Evolutionary conservation across 2,888 invertebrate species (phyloP), one percentile per base, ranked within the genome.

Genomic region (Pachliopta kotzebuea): DNA sequence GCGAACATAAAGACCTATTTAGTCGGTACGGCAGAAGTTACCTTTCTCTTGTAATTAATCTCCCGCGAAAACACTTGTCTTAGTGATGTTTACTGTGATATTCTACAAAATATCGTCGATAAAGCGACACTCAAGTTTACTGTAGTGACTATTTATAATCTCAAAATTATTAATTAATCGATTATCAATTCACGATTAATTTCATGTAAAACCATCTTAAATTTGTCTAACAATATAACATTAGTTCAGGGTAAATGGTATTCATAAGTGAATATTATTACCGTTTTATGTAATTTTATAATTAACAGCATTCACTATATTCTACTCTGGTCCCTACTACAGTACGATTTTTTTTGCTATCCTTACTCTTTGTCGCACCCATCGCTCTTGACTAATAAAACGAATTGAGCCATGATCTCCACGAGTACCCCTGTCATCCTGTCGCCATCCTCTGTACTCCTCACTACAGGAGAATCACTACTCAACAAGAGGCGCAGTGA

Each of bases 341-440:
- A 11, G 4, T 9, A 52, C 1, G 8, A 4, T 21, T 52, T 21
- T 63, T 59, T 64, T 50, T 61, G 18, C 54, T 57, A 60, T 26
- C 57, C 9, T 21, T 56, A 42, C 63, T 54, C 23, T 17, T 1
- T 24, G 71, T 57, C 65, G 45, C 68, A 66, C 63, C 68, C 65
- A 67, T 70, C 63, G 67, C 68, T 60, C 42, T 56, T 31, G 42
- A 68, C 62, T 74, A 74, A 73, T 74, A 70, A 75, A 78, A 72
- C 73, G 69, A 70, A 72, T 71, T 71, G 67, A 65, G 31, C 68
- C 64, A 65, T 20, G 31, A 64, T 69, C 73, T 76, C 75, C 77
- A 73, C 62, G 56, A 53, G 71, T 71, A 65, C 70, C 72, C 74
- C 11, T 70, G 72, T 72, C 75, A 73, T 81, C 77, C 78, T 74